Percentiles rank a stretch among this genome's conserved stretches.
Evolutionary conservation across 2,113 vertebrate species (phyloP).

Genomic region (Pseudopipra pipra): DNA sequence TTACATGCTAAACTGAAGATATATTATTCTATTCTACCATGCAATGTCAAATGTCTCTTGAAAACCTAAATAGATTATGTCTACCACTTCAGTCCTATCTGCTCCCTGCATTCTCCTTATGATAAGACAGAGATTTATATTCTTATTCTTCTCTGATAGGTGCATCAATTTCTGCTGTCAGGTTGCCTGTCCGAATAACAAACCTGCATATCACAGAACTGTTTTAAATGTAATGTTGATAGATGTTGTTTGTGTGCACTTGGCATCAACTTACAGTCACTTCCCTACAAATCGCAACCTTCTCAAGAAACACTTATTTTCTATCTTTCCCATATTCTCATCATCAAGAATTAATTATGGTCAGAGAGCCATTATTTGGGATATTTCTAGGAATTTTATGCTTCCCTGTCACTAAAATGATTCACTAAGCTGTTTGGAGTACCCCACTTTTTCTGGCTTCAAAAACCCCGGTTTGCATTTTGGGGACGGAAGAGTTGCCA

Average conservation of each 20-base stretch:
- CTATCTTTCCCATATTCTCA: background rate
- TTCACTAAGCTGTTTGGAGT: background rate
- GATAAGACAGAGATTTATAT: slow-evolving; percentile 72
- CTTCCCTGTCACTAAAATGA: background rate
- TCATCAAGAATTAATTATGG: background rate
- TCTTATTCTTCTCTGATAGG: slow-evolving; percentile 58
- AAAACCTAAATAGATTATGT: slow-evolving; percentile 64
- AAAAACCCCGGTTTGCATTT: background rate
- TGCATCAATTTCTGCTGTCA: slow-evolving; percentile 68
- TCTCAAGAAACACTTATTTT: background rate
- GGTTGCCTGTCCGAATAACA: slow-evolving; percentile 43
- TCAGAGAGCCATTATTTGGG: background rate
- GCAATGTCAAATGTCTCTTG: slow-evolving; percentile 53
- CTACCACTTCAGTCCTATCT: slow-evolving; percentile 49
- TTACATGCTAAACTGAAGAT: slow-evolving; percentile 25
- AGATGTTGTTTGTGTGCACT: slow-evolving; percentile 59
- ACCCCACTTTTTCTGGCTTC: background rate
- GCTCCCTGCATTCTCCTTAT: slow-evolving; percentile 41
- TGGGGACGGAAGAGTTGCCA: background rate
- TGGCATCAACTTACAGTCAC: slow-evolving; percentile 34
- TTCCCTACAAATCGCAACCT: background rate
- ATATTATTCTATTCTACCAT: slow-evolving; percentile 37
- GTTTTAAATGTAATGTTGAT: slow-evolving; percentile 68
- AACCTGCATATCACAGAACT: slow-evolving; percentile 64
- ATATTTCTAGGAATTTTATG: background rate